Evolutionary conservation across 2,888 invertebrate genomes (phyloP).

Genomic region (Trachelus troglodyta): DNA sequence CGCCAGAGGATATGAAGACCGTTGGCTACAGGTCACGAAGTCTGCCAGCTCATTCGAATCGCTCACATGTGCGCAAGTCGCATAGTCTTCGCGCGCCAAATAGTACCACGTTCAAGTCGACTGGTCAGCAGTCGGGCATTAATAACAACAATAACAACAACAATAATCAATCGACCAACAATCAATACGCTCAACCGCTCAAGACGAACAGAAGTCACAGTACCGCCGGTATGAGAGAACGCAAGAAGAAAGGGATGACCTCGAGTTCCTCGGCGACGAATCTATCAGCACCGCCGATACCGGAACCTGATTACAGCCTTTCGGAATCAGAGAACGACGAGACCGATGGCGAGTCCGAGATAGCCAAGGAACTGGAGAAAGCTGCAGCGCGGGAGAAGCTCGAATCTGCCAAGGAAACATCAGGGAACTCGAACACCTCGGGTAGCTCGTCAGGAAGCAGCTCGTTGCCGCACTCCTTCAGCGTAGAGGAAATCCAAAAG

Average conservation of each 20-base stretch:
- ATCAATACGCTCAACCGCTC: constrained; percentile 73
- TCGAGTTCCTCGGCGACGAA: constrained; percentile 64
- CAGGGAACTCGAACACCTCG: constrained; percentile 66
- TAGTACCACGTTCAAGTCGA: constrained; percentile 65
- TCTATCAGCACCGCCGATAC: constrained; percentile 78
- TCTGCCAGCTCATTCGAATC: constrained; percentile 69
- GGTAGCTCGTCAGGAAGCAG: constrained; percentile 76
- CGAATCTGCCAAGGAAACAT: constrained; percentile 65
- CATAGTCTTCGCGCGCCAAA: constrained; percentile 71
- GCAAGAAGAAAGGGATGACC: constrained; percentile 62
- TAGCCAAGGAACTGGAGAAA: constrained; percentile 70
- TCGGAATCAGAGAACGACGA: constrained; percentile 84
- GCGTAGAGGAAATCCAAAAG: constrained; percentile 90
- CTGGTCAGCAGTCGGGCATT: constrained; percentile 39
- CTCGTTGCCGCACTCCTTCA: constrained; percentile 86
- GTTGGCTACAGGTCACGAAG: constrained; percentile 75
- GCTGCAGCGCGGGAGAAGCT: constrained; percentile 65
- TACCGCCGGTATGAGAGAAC: constrained; percentile 55
- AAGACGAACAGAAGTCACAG: constrained; percentile 65
- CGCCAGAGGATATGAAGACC: constrained; percentile 84
- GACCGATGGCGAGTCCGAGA: constrained; percentile 57
- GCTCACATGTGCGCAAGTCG: constrained; percentile 72
- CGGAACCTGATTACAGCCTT: constrained; percentile 91
- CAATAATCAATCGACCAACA: constrained; percentile 48
- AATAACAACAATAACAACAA: constrained; percentile 27